Conservation (phyloP, 2,797 vertebrate species). For the Sylvilagus floridanus region DNA sequence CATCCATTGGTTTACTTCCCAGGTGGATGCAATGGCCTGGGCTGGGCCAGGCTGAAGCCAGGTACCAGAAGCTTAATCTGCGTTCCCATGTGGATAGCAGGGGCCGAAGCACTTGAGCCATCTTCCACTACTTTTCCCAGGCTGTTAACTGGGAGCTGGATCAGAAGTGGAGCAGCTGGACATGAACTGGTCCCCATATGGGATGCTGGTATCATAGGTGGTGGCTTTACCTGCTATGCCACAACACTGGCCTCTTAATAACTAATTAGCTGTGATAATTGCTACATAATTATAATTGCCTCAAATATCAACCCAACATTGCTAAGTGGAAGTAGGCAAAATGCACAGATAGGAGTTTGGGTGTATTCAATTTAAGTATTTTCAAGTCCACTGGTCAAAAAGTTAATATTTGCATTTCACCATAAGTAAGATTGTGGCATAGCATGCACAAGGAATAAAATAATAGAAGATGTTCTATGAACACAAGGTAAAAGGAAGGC, state of each 20-base stretch:
- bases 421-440: neutral
- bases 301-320: neutral
- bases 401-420: neutral
- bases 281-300: neutral
- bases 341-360: neutral
- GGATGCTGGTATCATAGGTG: too few species aligned
- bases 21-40: too few species aligned
- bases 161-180: too few species aligned
- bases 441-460: neutral
- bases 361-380: neutral
- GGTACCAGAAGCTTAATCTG: too few species aligned
- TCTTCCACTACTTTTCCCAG: too few species aligned
- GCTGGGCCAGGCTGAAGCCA: too few species aligned
- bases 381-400: slow-evolving; percentile 46
- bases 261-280: neutral
- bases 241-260: neutral
- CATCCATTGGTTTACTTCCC: too few species aligned
- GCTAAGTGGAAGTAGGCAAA: neutral
- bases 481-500: neutral
- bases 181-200: too few species aligned
- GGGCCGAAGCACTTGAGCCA: too few species aligned
- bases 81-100: too few species aligned
- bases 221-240: too few species aligned
- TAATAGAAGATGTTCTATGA: neutral
- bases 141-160: too few species aligned